Evolutionary conservation across 2,113 vertebrate species (phyloP), one percentile per base, ranked within the genome.

Genomic region (Tursiops truncatus): DNA sequence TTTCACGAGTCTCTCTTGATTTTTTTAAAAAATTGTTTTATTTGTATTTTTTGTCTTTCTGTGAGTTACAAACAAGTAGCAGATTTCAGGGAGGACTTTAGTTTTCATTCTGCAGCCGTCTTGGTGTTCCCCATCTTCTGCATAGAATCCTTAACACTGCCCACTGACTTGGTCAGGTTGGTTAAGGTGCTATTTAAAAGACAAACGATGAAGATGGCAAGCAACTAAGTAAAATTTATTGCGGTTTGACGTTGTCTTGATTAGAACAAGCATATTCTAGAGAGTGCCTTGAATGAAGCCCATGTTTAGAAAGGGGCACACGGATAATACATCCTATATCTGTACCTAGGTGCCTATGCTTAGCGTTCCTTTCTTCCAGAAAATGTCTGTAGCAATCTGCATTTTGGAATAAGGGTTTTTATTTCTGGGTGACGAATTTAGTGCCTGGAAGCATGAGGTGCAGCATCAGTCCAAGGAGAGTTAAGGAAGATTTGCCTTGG

Each of bases 41-140:
- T 68, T 33, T 38, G 62, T 96, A 33, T 94, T 89, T 85, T 62
- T 85, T 88, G 53, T 90, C 21, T 94, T 96, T 91, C 56, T 67
- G n/a, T 8, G 97, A 98, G 95, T 98, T 97, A 85, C 73, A 95
- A 93, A 41, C 85, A 50, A 76, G 74, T 86, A 88, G 80, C 60
- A 71, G n/a, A 21, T 96, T 97, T 87, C 74, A 67, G 4, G 60
- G 97, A 58, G 96, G 94, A 96, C 96, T 74, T 97, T 94, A 20
- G 83, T 77, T 90, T 93, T 87, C 18, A 58, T 80, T 94, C 70
- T 73, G 65, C 23, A 36, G 31, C 60, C 53, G 31, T 74, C 74
- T 87, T 47, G 79, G 53, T 15, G 73, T 87, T 83, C 76, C 41
- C 80, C 50, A 23, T 41, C 44, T 74, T 76, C 38, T 95, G 63